Evolutionary conservation across 1,140 invertebrate species (phyloP).

Genomic region (Drosophila equinoxialis): DNA sequence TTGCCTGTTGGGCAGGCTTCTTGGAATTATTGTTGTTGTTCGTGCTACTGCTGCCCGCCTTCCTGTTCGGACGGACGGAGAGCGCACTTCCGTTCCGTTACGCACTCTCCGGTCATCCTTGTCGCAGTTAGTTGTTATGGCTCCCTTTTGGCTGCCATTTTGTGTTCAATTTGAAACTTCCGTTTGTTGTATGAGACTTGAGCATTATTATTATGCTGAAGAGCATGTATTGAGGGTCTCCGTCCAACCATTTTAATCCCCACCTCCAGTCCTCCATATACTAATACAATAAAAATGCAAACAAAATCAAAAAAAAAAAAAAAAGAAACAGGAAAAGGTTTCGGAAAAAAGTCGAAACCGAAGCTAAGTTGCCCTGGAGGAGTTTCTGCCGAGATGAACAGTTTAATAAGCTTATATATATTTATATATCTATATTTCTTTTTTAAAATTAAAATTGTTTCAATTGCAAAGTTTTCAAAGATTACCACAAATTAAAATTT

Average conservation of each 20-base stretch:
- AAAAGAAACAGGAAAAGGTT: slow-evolving; percentile 6
- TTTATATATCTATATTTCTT: neutral
- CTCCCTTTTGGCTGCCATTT: slow-evolving; percentile 61
- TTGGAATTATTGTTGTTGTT: neutral
- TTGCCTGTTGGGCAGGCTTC: slow-evolving; percentile 9
- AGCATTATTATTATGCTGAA: slow-evolving; percentile 31
- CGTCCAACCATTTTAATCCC: neutral
- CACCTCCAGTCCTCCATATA: neutral
- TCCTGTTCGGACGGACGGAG: slow-evolving; percentile 14
- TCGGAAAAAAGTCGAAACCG: slow-evolving; percentile 10
- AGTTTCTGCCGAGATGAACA: slow-evolving; percentile 7
- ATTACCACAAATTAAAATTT: neutral
- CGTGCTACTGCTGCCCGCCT: neutral
- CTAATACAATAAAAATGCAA: slow-evolving; percentile 40
- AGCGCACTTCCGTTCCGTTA: slow-evolving; percentile 62
- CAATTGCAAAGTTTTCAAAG: slow-evolving; percentile 6
- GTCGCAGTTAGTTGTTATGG: slow-evolving; percentile 36
- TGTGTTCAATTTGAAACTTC: slow-evolving; percentile 64
- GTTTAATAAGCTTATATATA: neutral
- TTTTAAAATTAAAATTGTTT: neutral
- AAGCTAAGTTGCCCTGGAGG: slow-evolving; percentile 32
- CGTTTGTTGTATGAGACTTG: slow-evolving; percentile 46
- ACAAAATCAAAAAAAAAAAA: slow-evolving; percentile 29
- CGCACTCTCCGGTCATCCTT: slow-evolving; percentile 39
- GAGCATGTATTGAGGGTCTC: slow-evolving; percentile 15